Percentiles rank a stretch among this genome's conserved stretches.
phyloP scores from a whole-genome alignment of 2,797 vertebrate genomes.

The Sitta carolinensis region DNA sequence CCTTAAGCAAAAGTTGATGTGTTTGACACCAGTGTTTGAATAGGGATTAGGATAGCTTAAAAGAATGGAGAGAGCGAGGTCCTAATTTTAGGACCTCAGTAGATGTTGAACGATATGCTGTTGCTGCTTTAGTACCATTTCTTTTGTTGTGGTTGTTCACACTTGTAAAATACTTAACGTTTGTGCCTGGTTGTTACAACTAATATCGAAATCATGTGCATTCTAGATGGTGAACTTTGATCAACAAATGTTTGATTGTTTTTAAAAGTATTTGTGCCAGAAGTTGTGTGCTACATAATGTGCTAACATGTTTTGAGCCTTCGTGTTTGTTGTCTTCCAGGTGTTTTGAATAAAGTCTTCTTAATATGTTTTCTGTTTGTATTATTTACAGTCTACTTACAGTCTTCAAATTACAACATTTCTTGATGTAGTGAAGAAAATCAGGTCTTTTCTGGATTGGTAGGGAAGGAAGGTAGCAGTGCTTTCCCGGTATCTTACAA shows the following conservation, averaged over 20 bases:
- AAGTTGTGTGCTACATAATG: not conserved
- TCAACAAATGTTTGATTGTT: not conserved
- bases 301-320: not conserved
- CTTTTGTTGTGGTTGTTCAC: not conserved
- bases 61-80: fast-evolving
- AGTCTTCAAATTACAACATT: not conserved
- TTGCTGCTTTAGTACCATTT: not conserved
- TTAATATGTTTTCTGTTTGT: not conserved
- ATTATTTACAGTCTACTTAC: not conserved
- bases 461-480: not conserved
- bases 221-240: not conserved
- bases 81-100: not conserved
- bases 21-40: not conserved
- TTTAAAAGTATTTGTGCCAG: not conserved
- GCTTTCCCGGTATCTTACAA: not conserved
- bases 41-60: not conserved
- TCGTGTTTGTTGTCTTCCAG: not conserved
- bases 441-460: not conserved
- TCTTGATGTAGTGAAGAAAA: not conserved
- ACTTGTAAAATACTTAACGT: not conserved
- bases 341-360: not conserved
- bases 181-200: not conserved
- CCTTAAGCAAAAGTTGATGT: not conserved
- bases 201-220: not conserved
- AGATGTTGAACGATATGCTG: not conserved